phyloP scores from a whole-genome alignment of 2,113 vertebrate genomes.

The Hucho hucho region DNA sequence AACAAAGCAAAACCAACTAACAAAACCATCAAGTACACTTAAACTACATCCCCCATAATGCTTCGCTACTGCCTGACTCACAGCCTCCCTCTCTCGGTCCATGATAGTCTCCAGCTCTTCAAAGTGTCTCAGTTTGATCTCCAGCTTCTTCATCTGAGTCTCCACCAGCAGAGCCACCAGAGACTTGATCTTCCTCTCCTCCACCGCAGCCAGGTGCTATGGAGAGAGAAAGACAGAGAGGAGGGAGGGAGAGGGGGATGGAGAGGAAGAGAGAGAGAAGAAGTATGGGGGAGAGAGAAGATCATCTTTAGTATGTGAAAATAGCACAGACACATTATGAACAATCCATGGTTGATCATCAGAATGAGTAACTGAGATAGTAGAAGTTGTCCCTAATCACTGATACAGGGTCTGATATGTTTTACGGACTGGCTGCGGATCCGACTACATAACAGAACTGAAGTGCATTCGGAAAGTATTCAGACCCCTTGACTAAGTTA shows the following conservation, averaged over 20 bases:
- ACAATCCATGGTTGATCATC: too few species aligned
- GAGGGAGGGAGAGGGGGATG: not conserved
- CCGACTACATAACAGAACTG: too few species aligned
- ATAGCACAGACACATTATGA: too few species aligned
- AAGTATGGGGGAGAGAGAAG: not conserved
- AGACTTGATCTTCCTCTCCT: constrained; percentile 97
- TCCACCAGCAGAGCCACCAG: constrained; percentile 95
- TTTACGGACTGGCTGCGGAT: too few species aligned
- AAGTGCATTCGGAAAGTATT: too few species aligned
- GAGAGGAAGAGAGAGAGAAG: not conserved
- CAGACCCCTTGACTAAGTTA: too few species aligned
- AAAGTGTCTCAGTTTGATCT: constrained; percentile 96
- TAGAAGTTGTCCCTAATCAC: too few species aligned
- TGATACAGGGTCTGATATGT: too few species aligned
- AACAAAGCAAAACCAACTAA: not conserved
- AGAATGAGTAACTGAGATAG: too few species aligned
- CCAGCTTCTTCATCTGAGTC: constrained; percentile 98
- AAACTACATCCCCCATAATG: constrained; percentile 13
- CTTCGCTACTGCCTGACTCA: constrained; percentile 66
- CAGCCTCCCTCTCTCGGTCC: constrained; percentile 95
- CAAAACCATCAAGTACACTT: not conserved
- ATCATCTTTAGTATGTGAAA: too few species aligned
- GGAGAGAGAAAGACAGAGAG: not conserved
- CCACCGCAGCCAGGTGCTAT: constrained; percentile 93
- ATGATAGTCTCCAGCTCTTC: constrained; percentile 98